Percentiles rank a stretch among this genome's conserved stretches.
Evolutionary conservation across 2,888 invertebrate species (phyloP).

Genomic region (Volucella bombylans): DNA sequence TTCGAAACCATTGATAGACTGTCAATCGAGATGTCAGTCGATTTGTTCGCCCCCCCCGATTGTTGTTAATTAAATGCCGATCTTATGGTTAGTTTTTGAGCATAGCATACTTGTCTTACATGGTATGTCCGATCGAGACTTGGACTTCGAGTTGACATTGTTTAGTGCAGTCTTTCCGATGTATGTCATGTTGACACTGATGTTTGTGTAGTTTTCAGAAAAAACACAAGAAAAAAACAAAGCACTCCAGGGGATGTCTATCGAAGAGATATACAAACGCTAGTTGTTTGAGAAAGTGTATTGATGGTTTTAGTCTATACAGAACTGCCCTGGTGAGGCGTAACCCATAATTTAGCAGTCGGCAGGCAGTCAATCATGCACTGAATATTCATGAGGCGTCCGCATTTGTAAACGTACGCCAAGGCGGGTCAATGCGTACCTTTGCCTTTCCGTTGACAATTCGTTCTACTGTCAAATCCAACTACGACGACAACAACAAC

Average conservation of each 20-base stretch:
- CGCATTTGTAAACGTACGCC: conserved; percentile 56
- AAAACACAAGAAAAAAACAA: neutral
- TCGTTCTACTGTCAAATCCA: conserved; percentile 16
- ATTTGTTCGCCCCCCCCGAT: conserved; percentile 63
- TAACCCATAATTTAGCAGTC: conserved; percentile 55
- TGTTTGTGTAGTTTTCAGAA: conserved; percentile 31
- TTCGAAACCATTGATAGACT: conserved; percentile 52
- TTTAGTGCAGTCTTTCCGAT: conserved; percentile 44
- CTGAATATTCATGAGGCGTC: conserved; percentile 62
- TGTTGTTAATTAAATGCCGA: conserved; percentile 59
- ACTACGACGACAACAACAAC: neutral
- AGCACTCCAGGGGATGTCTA: conserved; percentile 46
- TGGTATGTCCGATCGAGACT: neutral
- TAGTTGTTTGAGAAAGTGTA: conserved; percentile 54
- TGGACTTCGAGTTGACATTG: conserved; percentile 37
- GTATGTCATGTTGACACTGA: conserved; percentile 56
- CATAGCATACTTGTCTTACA: conserved; percentile 32
- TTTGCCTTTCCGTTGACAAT: conserved; percentile 44
- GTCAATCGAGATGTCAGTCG: conserved; percentile 67
- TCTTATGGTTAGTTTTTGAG: conserved; percentile 35
- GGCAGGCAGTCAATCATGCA: conserved; percentile 26
- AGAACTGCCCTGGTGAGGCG: conserved; percentile 30
- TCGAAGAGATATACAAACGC: conserved; percentile 32
- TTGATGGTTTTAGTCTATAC: neutral
- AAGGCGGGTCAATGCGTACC: conserved; percentile 57